Percentiles rank a stretch among this genome's conserved stretches.
Conservation (phyloP, 2,113 vertebrate species). For the Aspidoscelis tigris region DNA sequence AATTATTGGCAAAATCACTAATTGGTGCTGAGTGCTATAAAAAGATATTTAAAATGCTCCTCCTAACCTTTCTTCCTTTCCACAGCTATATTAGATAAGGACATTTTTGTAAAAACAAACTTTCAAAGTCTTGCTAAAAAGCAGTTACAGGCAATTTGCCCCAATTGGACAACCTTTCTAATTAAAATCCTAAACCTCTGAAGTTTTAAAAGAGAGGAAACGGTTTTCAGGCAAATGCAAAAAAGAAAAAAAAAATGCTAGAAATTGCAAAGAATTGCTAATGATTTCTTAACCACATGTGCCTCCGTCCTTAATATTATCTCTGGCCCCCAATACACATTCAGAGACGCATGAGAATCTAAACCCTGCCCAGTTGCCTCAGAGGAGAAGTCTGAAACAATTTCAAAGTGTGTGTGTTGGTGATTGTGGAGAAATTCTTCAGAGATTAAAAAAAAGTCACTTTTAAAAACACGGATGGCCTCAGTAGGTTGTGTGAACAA, state of each 20-base stretch:
- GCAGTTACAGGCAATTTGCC: not conserved
- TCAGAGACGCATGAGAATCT: not conserved
- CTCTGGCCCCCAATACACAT: not conserved
- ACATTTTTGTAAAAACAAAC: not conserved
- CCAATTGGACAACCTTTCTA: not conserved
- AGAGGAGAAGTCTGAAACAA: not conserved
- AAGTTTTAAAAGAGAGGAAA: not conserved
- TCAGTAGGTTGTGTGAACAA: not conserved
- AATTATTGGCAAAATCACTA: not conserved
- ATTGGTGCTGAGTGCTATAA: not conserved
- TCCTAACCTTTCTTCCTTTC: not conserved
- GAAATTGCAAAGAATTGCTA: not conserved
- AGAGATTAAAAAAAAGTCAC: not conserved
- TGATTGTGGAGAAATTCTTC: not conserved
- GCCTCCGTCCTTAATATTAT: not conserved
- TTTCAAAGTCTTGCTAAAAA: slow-evolving; percentile 3
- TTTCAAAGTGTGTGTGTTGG: not conserved
- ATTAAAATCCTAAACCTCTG: slow-evolving; percentile 9
- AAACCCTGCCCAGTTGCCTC: not conserved
- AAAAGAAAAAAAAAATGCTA: not conserved
- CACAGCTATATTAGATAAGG: not conserved
- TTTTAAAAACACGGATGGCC: not conserved
- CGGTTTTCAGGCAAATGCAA: not conserved
- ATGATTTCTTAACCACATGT: not conserved
- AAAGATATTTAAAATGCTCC: not conserved